A percentile compares a stretch with the other conserved stretches of the same genome.
Evolutionary conservation across 2,888 invertebrate genomes (phyloP).

Genomic region (Stenichneumon culpator): DNA sequence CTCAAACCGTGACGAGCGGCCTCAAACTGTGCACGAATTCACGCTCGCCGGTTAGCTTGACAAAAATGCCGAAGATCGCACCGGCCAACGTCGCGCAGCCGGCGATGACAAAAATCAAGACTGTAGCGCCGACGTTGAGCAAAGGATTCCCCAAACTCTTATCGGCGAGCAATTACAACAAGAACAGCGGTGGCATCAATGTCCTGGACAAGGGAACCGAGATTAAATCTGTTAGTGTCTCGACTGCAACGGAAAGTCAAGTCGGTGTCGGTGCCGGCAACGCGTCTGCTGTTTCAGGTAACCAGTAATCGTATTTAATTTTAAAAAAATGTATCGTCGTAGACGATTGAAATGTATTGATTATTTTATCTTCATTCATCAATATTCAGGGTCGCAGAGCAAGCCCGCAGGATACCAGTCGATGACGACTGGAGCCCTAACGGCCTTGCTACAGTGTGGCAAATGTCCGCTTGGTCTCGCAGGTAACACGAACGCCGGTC

Average conservation of each 20-base stretch:
- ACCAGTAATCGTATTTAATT: not conserved
- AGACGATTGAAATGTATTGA: not conserved
- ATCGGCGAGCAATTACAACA: conserved; percentile 74
- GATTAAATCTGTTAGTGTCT: conserved; percentile 70
- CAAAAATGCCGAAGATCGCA: conserved; percentile 77
- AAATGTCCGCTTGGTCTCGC: conserved; percentile 72
- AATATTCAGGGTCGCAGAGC: conserved; percentile 62
- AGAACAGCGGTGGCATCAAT: conserved; percentile 74
- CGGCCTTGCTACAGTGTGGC: conserved; percentile 78
- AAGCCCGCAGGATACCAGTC: conserved; percentile 59
- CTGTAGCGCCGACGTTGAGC: conserved; percentile 73
- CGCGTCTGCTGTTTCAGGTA: conserved; percentile 69
- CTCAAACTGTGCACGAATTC: conserved; percentile 38
- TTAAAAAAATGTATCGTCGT: not conserved
- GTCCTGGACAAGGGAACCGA: conserved; percentile 13
- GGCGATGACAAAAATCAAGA: conserved; percentile 78
- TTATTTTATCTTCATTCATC: not conserved
- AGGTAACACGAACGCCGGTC: conserved; percentile 69
- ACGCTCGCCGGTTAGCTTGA: conserved; percentile 58
- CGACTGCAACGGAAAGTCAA: conserved; percentile 73
- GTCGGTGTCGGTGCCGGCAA: conserved; percentile 72
- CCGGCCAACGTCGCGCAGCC: conserved; percentile 71
- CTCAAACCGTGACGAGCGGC: conserved; percentile 45
- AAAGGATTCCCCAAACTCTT: conserved; percentile 77
- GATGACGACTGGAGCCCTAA: conserved; percentile 70